A percentile compares a stretch with the other conserved stretches of the same genome.
phyloP scores from a whole-genome alignment of 2,888 invertebrate genomes.

The Nesidiocoris tenuis region DNA sequence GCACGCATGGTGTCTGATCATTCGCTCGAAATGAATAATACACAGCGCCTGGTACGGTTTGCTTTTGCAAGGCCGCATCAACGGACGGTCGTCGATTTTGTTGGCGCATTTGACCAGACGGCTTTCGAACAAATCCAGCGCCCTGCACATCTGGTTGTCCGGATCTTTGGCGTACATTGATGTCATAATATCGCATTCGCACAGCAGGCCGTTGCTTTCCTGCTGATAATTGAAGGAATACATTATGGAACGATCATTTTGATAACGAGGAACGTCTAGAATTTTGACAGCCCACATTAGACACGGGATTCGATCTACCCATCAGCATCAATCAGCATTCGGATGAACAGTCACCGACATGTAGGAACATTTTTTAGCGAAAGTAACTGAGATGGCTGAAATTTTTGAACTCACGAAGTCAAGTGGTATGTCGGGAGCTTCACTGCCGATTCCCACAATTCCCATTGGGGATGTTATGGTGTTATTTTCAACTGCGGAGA shows the following conservation, averaged over 20 bases:
- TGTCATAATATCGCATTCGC: constrained; percentile 53
- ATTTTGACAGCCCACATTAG: too few relatives aligned
- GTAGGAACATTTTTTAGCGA: too few relatives aligned
- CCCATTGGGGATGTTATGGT: neutral
- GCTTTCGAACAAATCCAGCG: constrained; percentile 72
- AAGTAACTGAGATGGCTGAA: too few relatives aligned
- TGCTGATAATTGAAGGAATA: neutral
- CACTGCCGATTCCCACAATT: neutral
- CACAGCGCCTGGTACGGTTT: constrained; percentile 71
- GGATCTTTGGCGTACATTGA: constrained; percentile 2
- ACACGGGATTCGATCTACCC: too few relatives aligned
- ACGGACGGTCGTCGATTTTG: constrained; percentile 61
- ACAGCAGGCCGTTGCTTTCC: constrained; percentile 48
- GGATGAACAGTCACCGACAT: too few relatives aligned
- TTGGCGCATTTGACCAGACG: constrained; percentile 80
- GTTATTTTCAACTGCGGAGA: neutral
- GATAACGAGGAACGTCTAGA: too few relatives aligned
- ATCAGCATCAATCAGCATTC: too few relatives aligned
- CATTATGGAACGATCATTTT: neutral
- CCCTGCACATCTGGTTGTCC: constrained; percentile 61
- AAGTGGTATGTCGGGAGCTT: neutral
- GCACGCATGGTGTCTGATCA: constrained; percentile 82
- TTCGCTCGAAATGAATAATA: constrained; percentile 71
- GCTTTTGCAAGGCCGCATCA: constrained; percentile 69
- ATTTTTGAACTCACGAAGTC: neutral